These are phyloP conservation scores for Centrocercus urophasianus DNA, from an alignment of 2,113 vertebrate species.

Conservation along the genomic window DNA sequence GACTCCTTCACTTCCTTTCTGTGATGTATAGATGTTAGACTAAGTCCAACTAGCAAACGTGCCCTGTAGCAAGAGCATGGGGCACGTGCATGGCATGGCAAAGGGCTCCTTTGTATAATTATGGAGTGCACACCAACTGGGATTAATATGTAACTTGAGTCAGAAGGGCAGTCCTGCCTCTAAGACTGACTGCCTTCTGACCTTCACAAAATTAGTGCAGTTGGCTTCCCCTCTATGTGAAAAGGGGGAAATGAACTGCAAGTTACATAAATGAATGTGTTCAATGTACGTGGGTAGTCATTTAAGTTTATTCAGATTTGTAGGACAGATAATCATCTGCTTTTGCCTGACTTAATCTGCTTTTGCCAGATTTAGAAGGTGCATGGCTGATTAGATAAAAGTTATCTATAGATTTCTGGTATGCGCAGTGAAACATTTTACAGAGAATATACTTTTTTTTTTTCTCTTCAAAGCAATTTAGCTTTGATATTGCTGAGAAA, in stretches of 20 bases:
- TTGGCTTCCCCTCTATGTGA: neutral
- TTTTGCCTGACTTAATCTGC: neutral
- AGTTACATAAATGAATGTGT: neutral
- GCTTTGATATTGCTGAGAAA: slow-evolving; percentile 92
- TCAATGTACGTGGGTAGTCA: neutral
- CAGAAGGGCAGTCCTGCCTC: neutral
- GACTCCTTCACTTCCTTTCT: neutral
- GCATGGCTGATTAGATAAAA: neutral
- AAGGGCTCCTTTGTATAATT: neutral
- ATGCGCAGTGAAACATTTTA: neutral
- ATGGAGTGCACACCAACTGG: neutral
- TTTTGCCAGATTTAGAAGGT: neutral
- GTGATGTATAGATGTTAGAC: neutral
- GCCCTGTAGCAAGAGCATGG: neutral
- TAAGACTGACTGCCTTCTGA: neutral
- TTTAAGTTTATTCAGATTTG: neutral
- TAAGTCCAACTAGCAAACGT: neutral
- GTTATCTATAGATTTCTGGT: neutral
- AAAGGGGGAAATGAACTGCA: neutral
- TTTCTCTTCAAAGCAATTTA: slow-evolving; percentile 89
- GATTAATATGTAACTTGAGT: neutral
- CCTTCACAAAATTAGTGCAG: neutral
- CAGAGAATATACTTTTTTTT: neutral
- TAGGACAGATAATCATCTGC: neutral
- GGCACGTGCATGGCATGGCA: neutral